Base-by-base conservation (phyloP, 2,113 vertebrate species). In the Saguinus midas region DNA sequence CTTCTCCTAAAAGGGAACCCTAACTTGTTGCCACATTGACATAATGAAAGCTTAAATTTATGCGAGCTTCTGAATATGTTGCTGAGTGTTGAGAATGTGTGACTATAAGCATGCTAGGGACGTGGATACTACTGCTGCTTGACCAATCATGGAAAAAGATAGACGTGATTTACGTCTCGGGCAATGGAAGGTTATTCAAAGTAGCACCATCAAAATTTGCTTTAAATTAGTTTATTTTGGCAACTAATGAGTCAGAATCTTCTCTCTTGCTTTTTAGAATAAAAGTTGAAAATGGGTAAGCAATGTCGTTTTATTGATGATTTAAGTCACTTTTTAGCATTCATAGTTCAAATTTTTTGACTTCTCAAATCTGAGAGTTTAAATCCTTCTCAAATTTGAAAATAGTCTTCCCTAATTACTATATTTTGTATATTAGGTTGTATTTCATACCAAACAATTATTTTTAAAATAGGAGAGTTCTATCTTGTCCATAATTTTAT, bases 371-470 rank as follows among this genome's bases (percentile, higher is more conserved):
- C 27, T 3, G 14, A 82, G 10, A 68, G 48, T 25, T 64, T 64
- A 32, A 64, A 64, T 64, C 25, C 58, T 61, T 64, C 61, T 29
- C 12, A 64, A 29, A 64, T 64, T 64, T 64, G 11, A 94, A 92
- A 89, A 72, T 2, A 73, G 25, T 21, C 21, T 90, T 37, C 12
- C 43, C 52, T 90, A 64, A 73, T 94, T 57, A 68, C 72, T 70
- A 3, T 57, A 72, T 86, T 87, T 95, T 95, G 32, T 94, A 6
- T 85, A 8, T 43, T 72, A 57, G 45, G 21, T 72, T 7, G 5
- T 85, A n/a, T 90, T 57, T 92, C 96, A 35, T 68, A 90, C n/a
- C n/a, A 89, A 92, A 73, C 11, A 78, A 25, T 75, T 16, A 20
- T 82, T 96, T 91, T 90, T 78, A 43, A 91, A 87, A 37, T 78